phyloP scores from a whole-genome alignment of 2,113 vertebrate species.

The Pterocles orientalis region DNA sequence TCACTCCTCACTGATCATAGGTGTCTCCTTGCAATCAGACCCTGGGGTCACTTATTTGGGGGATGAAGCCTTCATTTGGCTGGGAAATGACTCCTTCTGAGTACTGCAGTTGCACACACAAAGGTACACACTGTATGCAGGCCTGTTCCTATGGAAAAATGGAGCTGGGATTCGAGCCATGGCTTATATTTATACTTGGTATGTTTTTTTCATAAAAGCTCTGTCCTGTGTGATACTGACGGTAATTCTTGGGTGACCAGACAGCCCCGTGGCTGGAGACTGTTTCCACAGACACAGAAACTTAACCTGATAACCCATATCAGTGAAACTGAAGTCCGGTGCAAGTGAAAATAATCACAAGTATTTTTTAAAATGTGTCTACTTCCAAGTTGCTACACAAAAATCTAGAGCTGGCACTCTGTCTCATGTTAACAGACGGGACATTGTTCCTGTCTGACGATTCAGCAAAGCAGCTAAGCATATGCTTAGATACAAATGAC shows the following conservation, averaged over 20 bases:
- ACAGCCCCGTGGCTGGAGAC: not conserved
- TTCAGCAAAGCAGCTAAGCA: not conserved
- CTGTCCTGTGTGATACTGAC: not conserved
- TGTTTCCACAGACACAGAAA: not conserved
- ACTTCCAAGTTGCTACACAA: not conserved
- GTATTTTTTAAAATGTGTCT: not conserved
- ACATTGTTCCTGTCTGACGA: not conserved
- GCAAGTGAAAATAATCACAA: not conserved
- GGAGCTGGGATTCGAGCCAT: not conserved
- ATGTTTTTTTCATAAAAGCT: not conserved
- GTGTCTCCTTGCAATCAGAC: not conserved
- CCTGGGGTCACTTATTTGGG: not conserved
- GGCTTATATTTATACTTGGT: not conserved
- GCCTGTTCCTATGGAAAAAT: not conserved
- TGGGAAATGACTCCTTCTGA: not conserved
- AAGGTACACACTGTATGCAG: not conserved
- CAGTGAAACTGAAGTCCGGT: not conserved
- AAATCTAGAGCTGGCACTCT: not conserved
- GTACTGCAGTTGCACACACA: not conserved
- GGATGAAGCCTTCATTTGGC: not conserved
- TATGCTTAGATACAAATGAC: not conserved
- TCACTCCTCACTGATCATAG: not conserved
- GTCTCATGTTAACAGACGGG: not conserved
- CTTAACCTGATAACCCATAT: not conserved
- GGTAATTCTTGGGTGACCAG: not conserved